These are phyloP conservation scores for Chaitophorus viminalis DNA, from an alignment of 2,888 invertebrate genomes.

Conservation along the genomic window DNA sequence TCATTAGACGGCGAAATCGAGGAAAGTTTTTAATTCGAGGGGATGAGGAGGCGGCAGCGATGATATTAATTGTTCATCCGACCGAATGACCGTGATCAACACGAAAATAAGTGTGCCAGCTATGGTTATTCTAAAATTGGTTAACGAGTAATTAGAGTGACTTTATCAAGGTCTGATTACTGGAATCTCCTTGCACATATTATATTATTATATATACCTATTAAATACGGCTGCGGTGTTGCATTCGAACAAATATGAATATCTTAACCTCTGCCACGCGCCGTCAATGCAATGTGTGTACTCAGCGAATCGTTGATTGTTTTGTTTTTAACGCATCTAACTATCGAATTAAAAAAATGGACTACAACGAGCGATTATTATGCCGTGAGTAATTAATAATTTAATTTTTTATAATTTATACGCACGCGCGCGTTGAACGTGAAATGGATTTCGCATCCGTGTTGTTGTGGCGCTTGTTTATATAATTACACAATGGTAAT, in stretches of 20 bases:
- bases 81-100: slow-evolving; percentile 33
- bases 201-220: not conserved
- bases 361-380: not conserved
- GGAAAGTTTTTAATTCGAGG: not conserved
- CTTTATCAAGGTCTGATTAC: slow-evolving; percentile 47
- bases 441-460: not conserved
- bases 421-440: not conserved
- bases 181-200: not conserved
- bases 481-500: not conserved
- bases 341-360: not conserved
- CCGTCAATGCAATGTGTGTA: not conserved
- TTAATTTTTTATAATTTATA: not conserved
- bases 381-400: not conserved
- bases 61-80: not conserved
- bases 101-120: not conserved
- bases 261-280: not conserved
- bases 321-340: not conserved
- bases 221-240: not conserved
- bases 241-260: not conserved
- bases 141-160: slow-evolving; percentile 25
- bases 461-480: not conserved
- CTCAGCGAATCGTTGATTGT: not conserved
- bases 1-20: not conserved
- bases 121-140: not conserved
- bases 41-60: not conserved